Evolutionary conservation across 1,140 invertebrate species (phyloP).

Genomic region (Drosophila kohkoa): DNA sequence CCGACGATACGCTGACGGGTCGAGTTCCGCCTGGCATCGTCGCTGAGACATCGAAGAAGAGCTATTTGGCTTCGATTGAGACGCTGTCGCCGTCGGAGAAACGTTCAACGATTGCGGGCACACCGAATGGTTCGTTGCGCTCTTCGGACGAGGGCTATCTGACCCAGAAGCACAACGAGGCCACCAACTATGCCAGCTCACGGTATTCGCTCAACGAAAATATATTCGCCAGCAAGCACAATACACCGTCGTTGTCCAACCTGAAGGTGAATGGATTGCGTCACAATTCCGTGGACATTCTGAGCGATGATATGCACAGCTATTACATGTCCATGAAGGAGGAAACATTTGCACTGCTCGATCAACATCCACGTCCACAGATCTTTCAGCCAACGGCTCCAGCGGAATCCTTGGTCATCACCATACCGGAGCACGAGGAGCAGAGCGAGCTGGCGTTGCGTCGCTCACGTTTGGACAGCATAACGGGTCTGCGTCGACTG

Average conservation of each 20-base stretch:
- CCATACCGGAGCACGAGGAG: slow-evolving; percentile 61
- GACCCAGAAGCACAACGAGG: slow-evolving; percentile 64
- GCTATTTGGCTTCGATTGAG: slow-evolving; percentile 77
- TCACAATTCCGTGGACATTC: slow-evolving; percentile 79
- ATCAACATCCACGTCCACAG: slow-evolving; percentile 44
- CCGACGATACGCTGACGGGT: slow-evolving; percentile 75
- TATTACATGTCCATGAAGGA: slow-evolving; percentile 71
- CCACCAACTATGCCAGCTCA: slow-evolving; percentile 55
- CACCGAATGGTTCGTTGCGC: slow-evolving; percentile 50
- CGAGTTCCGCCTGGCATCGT: slow-evolving; percentile 53
- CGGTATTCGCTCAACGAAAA: slow-evolving; percentile 80
- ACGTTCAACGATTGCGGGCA: slow-evolving; percentile 47
- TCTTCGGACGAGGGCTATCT: slow-evolving; percentile 71
- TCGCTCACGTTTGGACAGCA: slow-evolving; percentile 72
- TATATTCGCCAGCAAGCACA: slow-evolving; percentile 66
- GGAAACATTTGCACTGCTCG: slow-evolving; percentile 63
- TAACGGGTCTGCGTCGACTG: slow-evolving; percentile 71
- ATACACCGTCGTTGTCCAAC: slow-evolving; percentile 55
- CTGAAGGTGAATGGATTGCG: slow-evolving; percentile 66
- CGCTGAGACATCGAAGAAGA: slow-evolving; percentile 57
- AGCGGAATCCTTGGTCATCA: slow-evolving; percentile 55
- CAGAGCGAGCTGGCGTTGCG: slow-evolving; percentile 58
- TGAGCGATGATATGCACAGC: slow-evolving; percentile 73
- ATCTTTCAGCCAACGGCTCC: not conserved
- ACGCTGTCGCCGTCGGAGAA: slow-evolving; percentile 82